Base-by-base conservation (phyloP, 2,113 vertebrate species). In the Zootoca vivipara region DNA sequence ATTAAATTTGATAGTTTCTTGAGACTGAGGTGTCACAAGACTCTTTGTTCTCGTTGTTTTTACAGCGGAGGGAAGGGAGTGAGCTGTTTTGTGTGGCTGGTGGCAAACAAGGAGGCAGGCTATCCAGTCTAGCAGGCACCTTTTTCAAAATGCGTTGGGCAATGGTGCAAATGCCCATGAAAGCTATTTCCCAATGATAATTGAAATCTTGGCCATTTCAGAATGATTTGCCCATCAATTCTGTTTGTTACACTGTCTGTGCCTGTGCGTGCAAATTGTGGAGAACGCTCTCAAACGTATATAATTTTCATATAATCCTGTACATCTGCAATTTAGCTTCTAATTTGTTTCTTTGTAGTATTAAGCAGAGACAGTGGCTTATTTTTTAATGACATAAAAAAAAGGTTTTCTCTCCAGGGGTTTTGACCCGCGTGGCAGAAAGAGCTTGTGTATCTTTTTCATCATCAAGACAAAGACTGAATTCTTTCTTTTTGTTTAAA, bases 381-480 rank as follows among this genome's bases (percentile, higher is more conserved):
- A 70, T 78, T 90, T 89, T 78, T 83, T 87, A 77, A 75, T 20
- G n/a, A 75, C 56, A 90, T 62, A 74, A 85, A 84, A 89, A 89
- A 90, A 90, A 22, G 35, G 74, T 77, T 89, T 83, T 85, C 81
- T 91, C 42, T 91, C 30, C 87, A 65, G 91, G 91, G 42, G 67
- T 91, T 90, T 85, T 90, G 62, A 95, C 92, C 92, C 82, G 82
- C 89, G 90, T 93, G 90, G 28, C 78, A 91, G 84, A 94, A 93
- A 56, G 83, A 93, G 33, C 5, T 30, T 42, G 12, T 40, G 72
- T 75, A 69, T 78, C 72, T 70, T 85, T 89, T 82, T 86, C 87
- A 74, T 67, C 90, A 93, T 82, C 0, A 84, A 90, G 87, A 90
- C 75, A 86, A 42, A 79, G 35, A 13, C n/a, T 65, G 10, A 22